These are phyloP conservation scores for Brachylomia viminalis DNA, from an alignment of 2,888 invertebrate species.

Conservation along the genomic window DNA sequence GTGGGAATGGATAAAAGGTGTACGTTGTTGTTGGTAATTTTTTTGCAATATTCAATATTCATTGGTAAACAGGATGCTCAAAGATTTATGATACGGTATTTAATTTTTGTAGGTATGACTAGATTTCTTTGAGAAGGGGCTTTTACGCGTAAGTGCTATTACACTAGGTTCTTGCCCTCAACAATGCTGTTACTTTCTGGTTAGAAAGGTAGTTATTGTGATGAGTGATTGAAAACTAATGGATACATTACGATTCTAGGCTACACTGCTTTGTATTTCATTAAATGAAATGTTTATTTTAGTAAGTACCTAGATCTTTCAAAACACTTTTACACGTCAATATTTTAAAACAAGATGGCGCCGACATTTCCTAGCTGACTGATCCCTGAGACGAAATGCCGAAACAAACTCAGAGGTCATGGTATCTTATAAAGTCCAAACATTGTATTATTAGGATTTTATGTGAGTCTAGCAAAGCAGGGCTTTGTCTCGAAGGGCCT, in stretches of 20 bases:
- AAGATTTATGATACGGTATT: slow-evolving; percentile 22
- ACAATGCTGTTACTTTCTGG: neutral
- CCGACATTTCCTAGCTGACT: no score
- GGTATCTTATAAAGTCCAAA: no score
- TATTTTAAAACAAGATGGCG: no score
- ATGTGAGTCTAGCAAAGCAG: no score
- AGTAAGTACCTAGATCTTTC: no score
- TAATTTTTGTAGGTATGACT: neutral
- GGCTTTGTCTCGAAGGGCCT: no score
- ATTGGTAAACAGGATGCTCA: slow-evolving; percentile 34
- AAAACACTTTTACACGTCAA: no score
- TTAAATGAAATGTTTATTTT: no score
- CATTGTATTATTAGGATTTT: no score
- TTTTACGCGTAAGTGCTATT: neutral
- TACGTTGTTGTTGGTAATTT: neutral
- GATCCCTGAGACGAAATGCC: no score
- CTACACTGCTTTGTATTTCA: neutral
- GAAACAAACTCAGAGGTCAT: no score
- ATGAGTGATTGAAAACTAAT: neutral
- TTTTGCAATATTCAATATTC: slow-evolving; percentile 31
- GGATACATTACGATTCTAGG: neutral
- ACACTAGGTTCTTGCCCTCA: neutral
- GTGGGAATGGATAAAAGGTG: slow-evolving; percentile 40
- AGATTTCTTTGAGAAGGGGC: neutral
- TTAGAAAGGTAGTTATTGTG: neutral